Evolutionary conservation across 2,113 vertebrate genomes (phyloP).

Genomic region (Psilopogon haemacephalus): DNA sequence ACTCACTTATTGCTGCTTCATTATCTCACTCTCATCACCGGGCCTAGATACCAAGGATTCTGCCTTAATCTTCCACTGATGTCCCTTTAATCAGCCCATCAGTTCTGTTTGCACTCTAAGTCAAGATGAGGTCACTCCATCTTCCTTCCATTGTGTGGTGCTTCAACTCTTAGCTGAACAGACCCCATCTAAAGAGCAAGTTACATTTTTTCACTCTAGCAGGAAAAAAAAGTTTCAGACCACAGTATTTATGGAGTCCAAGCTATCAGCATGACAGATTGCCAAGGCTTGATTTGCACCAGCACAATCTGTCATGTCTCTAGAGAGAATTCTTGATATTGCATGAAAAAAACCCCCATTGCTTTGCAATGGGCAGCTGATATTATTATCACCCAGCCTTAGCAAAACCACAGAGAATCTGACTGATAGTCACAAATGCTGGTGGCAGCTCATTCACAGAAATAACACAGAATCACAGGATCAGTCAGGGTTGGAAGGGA

Average conservation of each 20-base stretch:
- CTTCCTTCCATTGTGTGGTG: background rate
- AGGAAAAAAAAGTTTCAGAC: background rate
- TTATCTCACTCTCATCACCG: constrained; percentile 26
- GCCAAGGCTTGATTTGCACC: background rate
- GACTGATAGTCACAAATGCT: background rate
- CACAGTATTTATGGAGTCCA: background rate
- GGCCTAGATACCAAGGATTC: constrained; percentile 38
- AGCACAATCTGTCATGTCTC: background rate
- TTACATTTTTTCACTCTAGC: background rate
- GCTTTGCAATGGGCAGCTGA: background rate
- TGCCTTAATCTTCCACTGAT: constrained; percentile 43
- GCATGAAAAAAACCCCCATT: background rate
- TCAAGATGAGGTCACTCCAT: background rate
- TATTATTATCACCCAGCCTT: background rate
- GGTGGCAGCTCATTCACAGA: background rate
- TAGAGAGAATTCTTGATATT: background rate
- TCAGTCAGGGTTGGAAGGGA: no score
- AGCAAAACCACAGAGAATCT: background rate
- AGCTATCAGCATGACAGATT: background rate
- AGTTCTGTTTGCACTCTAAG: background rate
- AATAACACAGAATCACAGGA: no score
- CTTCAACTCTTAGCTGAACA: background rate
- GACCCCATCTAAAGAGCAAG: background rate
- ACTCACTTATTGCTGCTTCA: constrained; percentile 23
- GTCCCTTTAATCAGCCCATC: constrained; percentile 49